phyloP scores from a whole-genome alignment of 2,888 invertebrate genomes.

The Drosophila neutralis region DNA sequence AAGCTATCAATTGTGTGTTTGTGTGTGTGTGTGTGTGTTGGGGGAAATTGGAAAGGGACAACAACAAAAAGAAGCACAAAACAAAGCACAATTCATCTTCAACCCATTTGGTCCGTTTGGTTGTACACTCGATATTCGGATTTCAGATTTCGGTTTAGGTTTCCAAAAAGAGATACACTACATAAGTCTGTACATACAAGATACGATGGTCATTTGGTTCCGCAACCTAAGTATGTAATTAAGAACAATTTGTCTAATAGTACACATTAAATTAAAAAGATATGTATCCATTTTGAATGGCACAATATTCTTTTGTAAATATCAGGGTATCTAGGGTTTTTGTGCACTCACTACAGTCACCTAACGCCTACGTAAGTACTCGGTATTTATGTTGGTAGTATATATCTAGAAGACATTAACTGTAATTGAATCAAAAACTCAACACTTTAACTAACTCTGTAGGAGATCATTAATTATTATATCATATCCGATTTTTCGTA shows the following conservation, averaged over 20 bases:
- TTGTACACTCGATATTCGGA: constrained; percentile 22
- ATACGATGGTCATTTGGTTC: constrained; percentile 65
- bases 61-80: not conserved
- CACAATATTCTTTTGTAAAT: constrained; percentile 46
- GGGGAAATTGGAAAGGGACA: constrained; percentile 3
- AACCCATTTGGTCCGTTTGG: constrained; percentile 67
- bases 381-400: constrained; percentile 7
- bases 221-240: constrained; percentile 64
- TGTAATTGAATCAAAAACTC: constrained; percentile 7
- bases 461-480: constrained; percentile 2
- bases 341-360: constrained; percentile 33
- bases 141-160: constrained; percentile 16
- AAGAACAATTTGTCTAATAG: constrained; percentile 38
- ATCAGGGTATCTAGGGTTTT: constrained; percentile 29
- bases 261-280: constrained; percentile 53
- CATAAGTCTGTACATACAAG: constrained; percentile 33
- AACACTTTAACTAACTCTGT: constrained; percentile 10
- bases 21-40: not conserved
- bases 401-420: constrained; percentile 20
- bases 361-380: constrained; percentile 26
- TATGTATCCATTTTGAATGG: constrained; percentile 75
- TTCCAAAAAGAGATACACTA: constrained; percentile 38
- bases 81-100: constrained; percentile 17
- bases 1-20: constrained; percentile 4
- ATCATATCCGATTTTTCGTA: constrained; percentile 6